Evolutionary conservation across 2,888 invertebrate species (phyloP), one percentile per base, ranked within the genome.

Genomic region (Corbicula japonica): DNA sequence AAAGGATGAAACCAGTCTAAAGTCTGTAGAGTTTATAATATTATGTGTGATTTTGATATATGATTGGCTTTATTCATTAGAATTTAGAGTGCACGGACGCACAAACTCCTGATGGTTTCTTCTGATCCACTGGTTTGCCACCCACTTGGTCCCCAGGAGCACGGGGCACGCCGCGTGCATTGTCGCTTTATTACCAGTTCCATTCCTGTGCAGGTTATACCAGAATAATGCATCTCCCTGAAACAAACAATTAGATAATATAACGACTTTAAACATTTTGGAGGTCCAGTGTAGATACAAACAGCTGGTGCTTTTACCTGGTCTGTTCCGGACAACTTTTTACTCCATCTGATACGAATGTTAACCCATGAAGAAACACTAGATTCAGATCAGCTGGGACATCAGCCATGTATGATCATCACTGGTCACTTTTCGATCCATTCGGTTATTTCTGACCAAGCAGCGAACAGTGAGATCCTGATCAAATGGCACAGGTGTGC

Each of bases 161-260:
- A 99, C 98, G 0, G 98, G 98, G 94, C 98, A 98, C 63, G 98
- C 98, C 1, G 98, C 98, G 94, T 98, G 98, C 70, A 98, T 94
- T 1, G 98, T 98, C 86, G 96, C 95, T 84, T 95, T 95, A 94
- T 98, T 97, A 2, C 98, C 98, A 88, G 97, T 97, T 0, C 98
- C 98, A 76, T 96, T 97, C 1, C 96, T 95, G 93, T 97, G 96
- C 84, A 99, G 95, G 94, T 99, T 99, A 93, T 96, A 95, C 98
- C 98, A 98, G 94, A 97, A 98, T 1, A 97, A 97, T 2, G 98
- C 98, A 23, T 50, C 97, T 95, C n/a, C 97, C 96, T 93, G 92
- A 46, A 79, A 69, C 21, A 30, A 26, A 30, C 10, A 21, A 6
- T 26, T 28, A 54, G 15, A 6, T 28, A 26, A 54, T 28, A 15